Conservation (phyloP, 1,140 invertebrate species). For the Halotydeus destructor region DNA sequence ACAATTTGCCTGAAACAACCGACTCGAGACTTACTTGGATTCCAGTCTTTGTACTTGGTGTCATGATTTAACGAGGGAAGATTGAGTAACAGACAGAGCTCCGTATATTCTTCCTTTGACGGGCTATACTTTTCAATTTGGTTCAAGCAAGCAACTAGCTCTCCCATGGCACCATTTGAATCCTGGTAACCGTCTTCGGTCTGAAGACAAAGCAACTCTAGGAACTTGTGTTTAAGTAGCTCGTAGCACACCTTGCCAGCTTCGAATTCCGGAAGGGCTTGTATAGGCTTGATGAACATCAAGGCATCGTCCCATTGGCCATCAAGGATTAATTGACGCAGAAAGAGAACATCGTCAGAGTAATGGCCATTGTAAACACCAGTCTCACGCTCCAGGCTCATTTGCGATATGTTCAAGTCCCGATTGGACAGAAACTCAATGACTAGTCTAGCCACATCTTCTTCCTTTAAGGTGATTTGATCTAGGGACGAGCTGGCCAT, state of each 20-base stretch:
- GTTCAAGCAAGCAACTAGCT: conserved; percentile 66
- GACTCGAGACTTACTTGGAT: conserved; percentile 51
- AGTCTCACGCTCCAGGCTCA: conserved; percentile 77
- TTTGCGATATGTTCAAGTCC: conserved; percentile 66
- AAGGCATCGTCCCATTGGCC: conserved; percentile 95
- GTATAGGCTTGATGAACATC: conserved; percentile 87
- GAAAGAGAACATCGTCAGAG: conserved; percentile 77
- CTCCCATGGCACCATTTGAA: conserved; percentile 75
- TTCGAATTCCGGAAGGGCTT: conserved; percentile 43
- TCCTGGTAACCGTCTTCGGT: conserved; percentile 52
- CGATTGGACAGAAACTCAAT: conserved; percentile 80
- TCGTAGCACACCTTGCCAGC: conserved; percentile 56
- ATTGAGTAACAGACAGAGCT: conserved; percentile 73
- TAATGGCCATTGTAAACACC: conserved; percentile 76
- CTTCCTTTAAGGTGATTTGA: conserved; percentile 58
- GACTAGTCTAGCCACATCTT: conserved; percentile 70
- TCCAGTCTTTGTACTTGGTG: conserved; percentile 69
- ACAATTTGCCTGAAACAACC: conserved; percentile 29
- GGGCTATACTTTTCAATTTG: conserved; percentile 70
- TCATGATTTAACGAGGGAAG: conserved; percentile 60
- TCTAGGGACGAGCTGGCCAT: too few relatives aligned
- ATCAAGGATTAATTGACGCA: conserved; percentile 69
- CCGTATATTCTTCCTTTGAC: conserved; percentile 80
- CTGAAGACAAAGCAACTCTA: conserved; percentile 81
- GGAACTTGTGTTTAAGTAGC: conserved; percentile 76